These are phyloP conservation scores for Anguilla obscura DNA, from an alignment of 2,797 vertebrate genomes.

Conservation along the genomic window DNA sequence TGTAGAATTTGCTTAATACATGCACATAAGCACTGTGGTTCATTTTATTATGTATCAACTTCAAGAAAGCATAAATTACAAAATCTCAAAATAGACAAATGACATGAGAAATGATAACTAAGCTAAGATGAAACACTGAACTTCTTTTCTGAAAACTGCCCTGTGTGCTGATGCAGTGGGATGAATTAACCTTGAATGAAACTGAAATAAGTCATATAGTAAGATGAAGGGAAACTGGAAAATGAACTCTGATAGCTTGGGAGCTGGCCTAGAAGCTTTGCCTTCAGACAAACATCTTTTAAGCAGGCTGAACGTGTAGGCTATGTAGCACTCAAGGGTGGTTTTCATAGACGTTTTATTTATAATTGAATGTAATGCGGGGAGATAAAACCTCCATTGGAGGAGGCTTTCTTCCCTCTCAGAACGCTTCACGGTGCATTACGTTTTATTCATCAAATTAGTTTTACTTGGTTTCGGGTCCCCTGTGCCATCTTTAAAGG, in stretches of 20 bases:
- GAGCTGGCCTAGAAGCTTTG: slow-evolving; percentile 1
- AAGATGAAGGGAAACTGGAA: slow-evolving; percentile 18
- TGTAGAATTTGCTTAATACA: background rate
- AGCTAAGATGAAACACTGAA: background rate
- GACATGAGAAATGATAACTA: background rate
- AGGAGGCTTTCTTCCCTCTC: slow-evolving; percentile 55
- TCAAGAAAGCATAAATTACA: background rate
- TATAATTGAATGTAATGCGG: slow-evolving; percentile 74
- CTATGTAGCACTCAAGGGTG: slow-evolving; percentile 61
- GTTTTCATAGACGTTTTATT: slow-evolving; percentile 68
- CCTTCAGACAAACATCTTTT: slow-evolving; percentile 40
- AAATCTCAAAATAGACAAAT: background rate
- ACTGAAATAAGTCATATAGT: background rate
- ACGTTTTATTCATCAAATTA: slow-evolving; percentile 78
- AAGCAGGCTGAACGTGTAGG: slow-evolving; percentile 53
- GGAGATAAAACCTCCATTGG: slow-evolving; percentile 65
- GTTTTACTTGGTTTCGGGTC: slow-evolving; percentile 69
- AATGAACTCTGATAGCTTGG: background rate
- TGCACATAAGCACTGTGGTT: background rate
- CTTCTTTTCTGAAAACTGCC: background rate
- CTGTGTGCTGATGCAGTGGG: background rate
- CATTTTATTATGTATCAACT: background rate
- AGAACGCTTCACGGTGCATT: slow-evolving; percentile 71
- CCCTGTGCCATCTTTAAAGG: slow-evolving; percentile 72
- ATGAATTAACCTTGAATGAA: slow-evolving; percentile 17